Base-by-base conservation (phyloP, 2,797 vertebrate genomes). In the Aeoliscus strigatus region DNA sequence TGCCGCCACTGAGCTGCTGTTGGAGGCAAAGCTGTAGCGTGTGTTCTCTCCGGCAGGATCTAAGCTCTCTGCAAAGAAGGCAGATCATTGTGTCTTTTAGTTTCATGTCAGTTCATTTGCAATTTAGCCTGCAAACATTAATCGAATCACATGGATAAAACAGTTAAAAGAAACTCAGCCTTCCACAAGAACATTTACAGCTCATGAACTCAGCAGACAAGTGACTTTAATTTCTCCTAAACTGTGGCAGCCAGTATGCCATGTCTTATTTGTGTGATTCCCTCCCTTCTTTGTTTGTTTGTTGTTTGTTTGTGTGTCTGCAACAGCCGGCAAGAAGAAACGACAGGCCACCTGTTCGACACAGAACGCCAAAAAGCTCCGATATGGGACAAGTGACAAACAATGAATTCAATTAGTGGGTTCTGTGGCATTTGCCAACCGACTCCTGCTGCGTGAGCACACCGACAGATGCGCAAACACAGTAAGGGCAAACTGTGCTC, bases 1-100 rank as follows among this genome's bases (percentile, higher is more conserved):
- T 60, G 94, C 94, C 7, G 95, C 96, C 79, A 98, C 96, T 0
- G 96, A 99, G 81, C 94, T 97, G 90, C 96, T 99, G 86, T 97
- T 99, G 46, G 95, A 94, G 57, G 92, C 90, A 72, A 95, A 94
- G 73, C 93, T 95, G 82, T 94, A 93, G 63, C 92, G 88, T 3
- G 90, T 71, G 29, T 88, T 93, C 27, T 94, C 90, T 0, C 75
- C 78, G 52, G 86, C 85, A 4, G 88, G 84, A 64, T 93, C 93
- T 69, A 90, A 75, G 51, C 70, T 87, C 70, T 89, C 87, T 87
- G 83, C 5, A 61, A 14, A 46, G 51, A 25, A 35, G 31, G 55
- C 0, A 48, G 13, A 58, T 50, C 12, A 55, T 9, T 0, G 13
- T 46, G 16, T 8, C 9, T 5, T 56, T 40, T 13, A 2, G n/a